These are phyloP conservation scores for Lithobates pipiens DNA, from an alignment of 2,797 vertebrate genomes.

Conservation along the genomic window DNA sequence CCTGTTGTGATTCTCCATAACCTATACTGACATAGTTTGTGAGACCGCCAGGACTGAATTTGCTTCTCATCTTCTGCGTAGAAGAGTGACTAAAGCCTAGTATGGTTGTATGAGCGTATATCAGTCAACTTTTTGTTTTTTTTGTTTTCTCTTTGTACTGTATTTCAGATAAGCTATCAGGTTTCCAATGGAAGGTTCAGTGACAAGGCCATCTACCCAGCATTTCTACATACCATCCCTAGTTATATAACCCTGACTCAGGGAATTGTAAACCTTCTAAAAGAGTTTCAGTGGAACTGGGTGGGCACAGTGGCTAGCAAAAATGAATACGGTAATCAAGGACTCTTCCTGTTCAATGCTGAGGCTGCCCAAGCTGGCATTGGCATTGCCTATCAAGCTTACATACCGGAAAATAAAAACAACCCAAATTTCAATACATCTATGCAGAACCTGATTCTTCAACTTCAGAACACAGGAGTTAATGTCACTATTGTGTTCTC, in stretches of 20 bases:
- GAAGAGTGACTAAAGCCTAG: no score
- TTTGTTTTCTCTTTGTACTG: background rate
- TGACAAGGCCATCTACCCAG: constrained; percentile 77
- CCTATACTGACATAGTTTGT: no score
- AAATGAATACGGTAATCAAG: constrained; percentile 83
- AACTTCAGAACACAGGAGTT: constrained; percentile 73
- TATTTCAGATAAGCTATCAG: constrained; percentile 82
- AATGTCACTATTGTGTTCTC: constrained; percentile 84
- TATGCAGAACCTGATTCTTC: constrained; percentile 64
- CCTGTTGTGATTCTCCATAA: background rate
- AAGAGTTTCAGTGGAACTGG: constrained; percentile 87
- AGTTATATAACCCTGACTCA: constrained; percentile 78
- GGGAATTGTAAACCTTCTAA: constrained; percentile 78
- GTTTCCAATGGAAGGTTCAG: constrained; percentile 86
- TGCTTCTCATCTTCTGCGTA: no score
- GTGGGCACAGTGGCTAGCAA: constrained; percentile 84
- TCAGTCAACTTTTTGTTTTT: background rate
- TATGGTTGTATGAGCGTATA: background rate
- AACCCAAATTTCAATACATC: background rate
- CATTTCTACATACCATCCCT: constrained; percentile 88
- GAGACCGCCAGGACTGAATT: no score
- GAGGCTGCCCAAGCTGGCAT: constrained; percentile 69
- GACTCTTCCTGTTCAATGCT: constrained; percentile 67
- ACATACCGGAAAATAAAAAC: constrained; percentile 78
- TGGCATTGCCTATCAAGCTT: constrained; percentile 86